Base-by-base conservation (phyloP, 2,888 invertebrate species). In the Ryuthela nishihirai region DNA sequence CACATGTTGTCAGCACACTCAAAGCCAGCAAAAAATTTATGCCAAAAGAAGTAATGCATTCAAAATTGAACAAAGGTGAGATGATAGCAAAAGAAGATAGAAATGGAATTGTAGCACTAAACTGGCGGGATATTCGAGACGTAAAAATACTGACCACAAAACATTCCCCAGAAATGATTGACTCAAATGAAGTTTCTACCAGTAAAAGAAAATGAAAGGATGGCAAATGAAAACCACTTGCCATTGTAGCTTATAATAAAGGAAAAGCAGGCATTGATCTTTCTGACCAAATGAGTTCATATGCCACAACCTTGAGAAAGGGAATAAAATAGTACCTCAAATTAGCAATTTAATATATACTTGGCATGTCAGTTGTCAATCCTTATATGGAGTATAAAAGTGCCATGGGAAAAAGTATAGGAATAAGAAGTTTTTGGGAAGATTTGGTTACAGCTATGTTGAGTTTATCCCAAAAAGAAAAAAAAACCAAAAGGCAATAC, bases 321-420 rank as follows among this genome's bases (percentile, higher is more conserved):
- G 68, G 69, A 15, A 55, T 72, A 5, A 72, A 72, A 50, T 73
- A 73, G 73, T 72, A 70, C 50, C 69, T 55, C 56, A 73, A 72
- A 56, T 35, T 72, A 36, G 72, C 62, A 20, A 67, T 72, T 21
- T 69, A 73, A 44, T 52, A 72, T 20, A 42, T 72, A 54, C 50
- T 72, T 42, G 71, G 70, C 45, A 70, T 68, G 4, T 67, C 70
- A 20, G 35, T 72, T 12, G 69, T 70, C 34, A 71, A 71, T 65
- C 68, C 69, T 40, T 40, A n/a, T n/a, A n/a, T n/a, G n/a, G n/a
- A n/a, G n/a, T n/a, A n/a, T n/a, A n/a, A n/a, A n/a, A n/a, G n/a
- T n/a, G n/a, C n/a, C n/a, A n/a, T n/a, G n/a, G n/a, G n/a, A n/a
- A n/a, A n/a, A n/a, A n/a, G n/a, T n/a, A n/a, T n/a, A n/a, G n/a